Percentiles rank a stretch among this genome's conserved stretches.
Evolutionary conservation across 2,888 invertebrate genomes (phyloP).

Genomic region (Megalurothrips usitatus): DNA sequence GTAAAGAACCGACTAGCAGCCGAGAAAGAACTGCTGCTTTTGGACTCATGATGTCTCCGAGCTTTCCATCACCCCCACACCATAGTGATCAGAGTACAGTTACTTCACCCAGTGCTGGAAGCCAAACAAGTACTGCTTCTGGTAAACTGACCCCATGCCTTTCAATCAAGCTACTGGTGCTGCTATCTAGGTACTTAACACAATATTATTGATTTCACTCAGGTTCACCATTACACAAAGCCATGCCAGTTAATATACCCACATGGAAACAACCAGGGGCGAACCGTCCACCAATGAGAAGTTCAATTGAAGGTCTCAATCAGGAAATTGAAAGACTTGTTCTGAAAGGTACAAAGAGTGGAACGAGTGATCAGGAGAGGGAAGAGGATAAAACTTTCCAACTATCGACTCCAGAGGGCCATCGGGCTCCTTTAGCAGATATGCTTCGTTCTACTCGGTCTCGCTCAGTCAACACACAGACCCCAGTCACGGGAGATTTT

Average conservation of each 20-base stretch:
- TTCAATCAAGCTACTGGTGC: background rate
- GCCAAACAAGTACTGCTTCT: constrained; percentile 2
- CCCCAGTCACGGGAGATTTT: constrained; percentile 59
- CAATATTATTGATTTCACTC: background rate
- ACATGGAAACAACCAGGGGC: constrained; percentile 52
- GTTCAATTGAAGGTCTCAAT: constrained; percentile 80
- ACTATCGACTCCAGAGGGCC: constrained; percentile 65
- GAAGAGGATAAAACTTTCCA: constrained; percentile 55
- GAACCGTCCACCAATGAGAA: constrained; percentile 65
- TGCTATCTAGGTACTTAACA: background rate
- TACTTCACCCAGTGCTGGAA: background rate
- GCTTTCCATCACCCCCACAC: background rate
- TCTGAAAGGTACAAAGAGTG: constrained; percentile 49
- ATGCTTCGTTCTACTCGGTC: constrained; percentile 58
- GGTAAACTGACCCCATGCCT: background rate
- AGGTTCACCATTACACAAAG: constrained; percentile 41
- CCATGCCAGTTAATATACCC: constrained; percentile 56
- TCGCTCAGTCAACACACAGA: constrained; percentile 74
- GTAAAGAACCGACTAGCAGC: constrained; percentile 52
- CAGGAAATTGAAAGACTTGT: constrained; percentile 81
- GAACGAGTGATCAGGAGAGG: constrained; percentile 41
- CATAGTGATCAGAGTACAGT: constrained; percentile 30
- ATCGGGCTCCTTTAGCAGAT: constrained; percentile 77
- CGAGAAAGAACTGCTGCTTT: constrained; percentile 49
- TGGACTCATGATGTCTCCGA: constrained; percentile 43